A percentile compares a stretch with the other conserved stretches of the same genome.
phyloP scores from a whole-genome alignment of 1,140 invertebrate species.

The Drosophila sechellia region DNA sequence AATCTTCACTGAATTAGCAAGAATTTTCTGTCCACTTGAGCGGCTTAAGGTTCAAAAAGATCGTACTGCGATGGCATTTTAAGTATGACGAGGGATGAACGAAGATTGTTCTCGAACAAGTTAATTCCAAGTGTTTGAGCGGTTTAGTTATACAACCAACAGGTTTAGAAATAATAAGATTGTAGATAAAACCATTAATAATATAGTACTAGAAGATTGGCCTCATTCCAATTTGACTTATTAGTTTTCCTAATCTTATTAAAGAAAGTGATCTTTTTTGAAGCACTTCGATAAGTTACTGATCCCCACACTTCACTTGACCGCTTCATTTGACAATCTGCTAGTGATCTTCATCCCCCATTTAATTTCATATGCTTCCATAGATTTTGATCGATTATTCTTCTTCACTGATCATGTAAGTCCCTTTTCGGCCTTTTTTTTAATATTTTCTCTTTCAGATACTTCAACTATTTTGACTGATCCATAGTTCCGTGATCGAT shows the following conservation, averaged over 20 bases:
- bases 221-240: no score
- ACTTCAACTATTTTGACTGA: constrained; percentile 9
- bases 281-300: constrained; percentile 34
- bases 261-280: constrained; percentile 8
- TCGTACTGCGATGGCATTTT: not conserved
- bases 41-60: constrained; percentile 25
- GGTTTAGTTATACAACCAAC: no score
- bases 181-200: no score
- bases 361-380: constrained; percentile 44
- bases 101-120: not conserved
- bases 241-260: not conserved
- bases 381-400: constrained; percentile 38
- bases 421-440: not conserved
- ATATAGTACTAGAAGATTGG: no score
- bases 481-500: not conserved
- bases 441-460: not conserved
- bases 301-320: constrained; percentile 44
- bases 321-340: constrained; percentile 42
- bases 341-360: constrained; percentile 37
- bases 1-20: constrained; percentile 25
- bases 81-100: no score
- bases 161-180: no score
- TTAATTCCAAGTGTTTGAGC: not conserved
- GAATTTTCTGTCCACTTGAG: constrained; percentile 22
- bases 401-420: constrained; percentile 23